Base-by-base conservation (phyloP, 2,797 vertebrate species). In the Neoniphon sammara region DNA sequence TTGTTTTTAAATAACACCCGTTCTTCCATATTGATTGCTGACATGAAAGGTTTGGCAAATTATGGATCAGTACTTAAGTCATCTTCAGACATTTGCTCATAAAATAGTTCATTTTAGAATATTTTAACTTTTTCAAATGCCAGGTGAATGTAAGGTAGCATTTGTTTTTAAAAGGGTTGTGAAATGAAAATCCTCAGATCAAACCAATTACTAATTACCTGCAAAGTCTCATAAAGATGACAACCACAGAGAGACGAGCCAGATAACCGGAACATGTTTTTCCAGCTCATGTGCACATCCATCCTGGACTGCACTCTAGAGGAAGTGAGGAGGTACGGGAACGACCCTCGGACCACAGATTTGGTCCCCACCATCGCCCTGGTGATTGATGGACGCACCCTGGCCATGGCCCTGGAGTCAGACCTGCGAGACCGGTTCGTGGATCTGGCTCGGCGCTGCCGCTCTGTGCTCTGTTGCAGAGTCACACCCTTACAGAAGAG, bases 401-500 rank as follows among this genome's bases (percentile, higher is more conserved):
- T 99, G 85, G 80, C 58, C 23, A n/a, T 94, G 73, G 91, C 94
- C 39, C 89, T 97, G 70, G 94, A 96, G 9, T 90, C 94, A 0
- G 94, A 96, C 36, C 91, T 99, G 83, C 93, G 94, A 87, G 78
- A 86, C 30, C 93, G 93, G 66, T 95, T 99, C 4, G 80, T 99
- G 80, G 94, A 93, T 0, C 72, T 99, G 84, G 91, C 93, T 0
- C 91, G 62, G 72, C 88, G 80, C 70, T 97, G 96, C 82, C 93
- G 88, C 25, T 91, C 96, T 0, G 95, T 99, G 69, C 89, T 99
- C 30, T 99, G 98, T 90, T 99, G 98, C 67, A 91, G 96, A 30
- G 93, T 91, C 58, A 98, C 96, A 0, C 97, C 97, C 0, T 91
- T 97, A 9, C 97, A 98, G 88, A 99, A 98, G 89, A 95, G 96